Evolutionary conservation across 2,113 vertebrate species (phyloP).

Genomic region (Daphoenositta chrysoptera): DNA sequence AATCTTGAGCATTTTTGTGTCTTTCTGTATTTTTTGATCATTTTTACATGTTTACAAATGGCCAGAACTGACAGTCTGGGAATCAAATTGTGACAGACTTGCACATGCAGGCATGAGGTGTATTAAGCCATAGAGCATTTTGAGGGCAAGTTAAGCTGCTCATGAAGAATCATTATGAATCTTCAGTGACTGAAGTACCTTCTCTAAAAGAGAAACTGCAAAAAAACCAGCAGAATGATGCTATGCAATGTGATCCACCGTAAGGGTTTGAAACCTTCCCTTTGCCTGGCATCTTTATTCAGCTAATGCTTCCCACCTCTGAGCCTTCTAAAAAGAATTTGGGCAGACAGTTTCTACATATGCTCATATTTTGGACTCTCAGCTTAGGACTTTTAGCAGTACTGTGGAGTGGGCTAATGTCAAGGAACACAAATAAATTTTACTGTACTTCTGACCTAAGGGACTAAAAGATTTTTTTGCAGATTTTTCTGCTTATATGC

Average conservation of each 20-base stretch:
- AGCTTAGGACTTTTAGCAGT: background rate
- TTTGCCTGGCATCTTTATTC: background rate
- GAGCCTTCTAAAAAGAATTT: background rate
- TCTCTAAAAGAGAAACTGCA: background rate
- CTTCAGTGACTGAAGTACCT: background rate
- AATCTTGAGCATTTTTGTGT: background rate
- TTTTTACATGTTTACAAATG: background rate
- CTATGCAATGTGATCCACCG: background rate
- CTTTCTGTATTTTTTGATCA: background rate
- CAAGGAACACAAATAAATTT: background rate
- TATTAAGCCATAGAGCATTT: background rate
- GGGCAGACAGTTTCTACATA: background rate
- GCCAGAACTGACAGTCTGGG: background rate
- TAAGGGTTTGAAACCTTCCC: background rate
- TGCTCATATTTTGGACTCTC: background rate
- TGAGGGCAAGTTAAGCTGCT: background rate
- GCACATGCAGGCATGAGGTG: background rate
- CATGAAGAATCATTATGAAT: background rate
- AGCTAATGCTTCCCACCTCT: background rate
- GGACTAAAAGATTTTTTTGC: background rate
- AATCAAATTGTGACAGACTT: background rate
- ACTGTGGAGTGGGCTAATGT: background rate
- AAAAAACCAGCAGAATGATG: background rate
- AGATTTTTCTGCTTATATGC: background rate
- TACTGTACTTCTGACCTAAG: background rate